Conservation (phyloP, 2,797 vertebrate genomes). For the Diglossa cyanea region DNA sequence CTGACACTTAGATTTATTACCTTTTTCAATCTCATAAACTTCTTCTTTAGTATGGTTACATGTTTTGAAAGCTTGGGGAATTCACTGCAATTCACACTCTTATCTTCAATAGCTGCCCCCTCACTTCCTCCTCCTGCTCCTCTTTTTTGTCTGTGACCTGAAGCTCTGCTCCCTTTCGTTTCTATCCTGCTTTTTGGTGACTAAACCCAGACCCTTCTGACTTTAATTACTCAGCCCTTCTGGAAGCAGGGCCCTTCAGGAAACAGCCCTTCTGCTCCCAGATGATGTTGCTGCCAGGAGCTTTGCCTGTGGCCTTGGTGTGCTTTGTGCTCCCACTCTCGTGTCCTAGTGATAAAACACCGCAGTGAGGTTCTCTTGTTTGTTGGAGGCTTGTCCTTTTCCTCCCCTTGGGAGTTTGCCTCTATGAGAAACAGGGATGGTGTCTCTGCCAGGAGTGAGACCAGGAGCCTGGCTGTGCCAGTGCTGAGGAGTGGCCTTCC, state of each 20-base stretch:
- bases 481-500: not conserved
- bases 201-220: not conserved
- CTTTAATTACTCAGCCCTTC: conserved; percentile 14
- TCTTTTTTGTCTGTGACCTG: not conserved
- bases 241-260: no score
- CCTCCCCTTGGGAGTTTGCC: not conserved
- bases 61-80: not conserved
- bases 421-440: not conserved
- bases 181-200: not conserved
- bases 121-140: not conserved
- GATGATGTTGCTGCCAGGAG: not conserved
- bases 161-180: not conserved
- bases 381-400: not conserved
- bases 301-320: not conserved
- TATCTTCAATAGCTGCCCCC: not conserved
- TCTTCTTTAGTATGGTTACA: not conserved
- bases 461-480: not conserved
- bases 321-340: not conserved
- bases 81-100: not conserved
- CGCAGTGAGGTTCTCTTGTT: rapidly evolving
- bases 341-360: not conserved
- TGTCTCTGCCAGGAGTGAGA: not conserved
- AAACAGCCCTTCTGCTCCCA: not conserved
- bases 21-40: not conserved
- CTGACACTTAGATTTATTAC: not conserved